Base-by-base conservation (phyloP, 2,113 vertebrate genomes). In the Platysteira castanea region DNA sequence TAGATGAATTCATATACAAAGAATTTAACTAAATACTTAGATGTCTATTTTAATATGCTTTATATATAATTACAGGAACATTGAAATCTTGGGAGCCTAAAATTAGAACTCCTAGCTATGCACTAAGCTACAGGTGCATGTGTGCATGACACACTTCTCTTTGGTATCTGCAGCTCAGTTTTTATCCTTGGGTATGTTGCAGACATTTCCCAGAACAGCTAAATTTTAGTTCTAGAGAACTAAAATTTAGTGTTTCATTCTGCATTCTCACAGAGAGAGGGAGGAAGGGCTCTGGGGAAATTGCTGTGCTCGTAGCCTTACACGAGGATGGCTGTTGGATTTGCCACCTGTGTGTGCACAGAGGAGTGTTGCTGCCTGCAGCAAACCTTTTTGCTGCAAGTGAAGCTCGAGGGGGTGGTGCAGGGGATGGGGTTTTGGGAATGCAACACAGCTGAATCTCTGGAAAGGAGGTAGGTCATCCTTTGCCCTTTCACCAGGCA, bases 81-180 rank as follows among this genome's bases (percentile, higher is more conserved):
- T 24, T 87, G 74, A 89, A 94, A 94, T 94, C 73, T 90, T 88
- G 67, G 53, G 73, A 87, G 49, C 49, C 93, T 96, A 94, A 93
- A 96, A 95, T 95, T 96, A 95, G 96, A 87, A 41, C 73, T 81
- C 88, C 42, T 92, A 94, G 95, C 92, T 95, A 92, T 50, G 61
- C 5, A 2, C 46, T n/a, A 27, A 71, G 83, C 92, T 95, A 90
- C 95, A 96, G 92, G 95, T 96, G 90, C 85, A 60, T 10, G 31
- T 92, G 88, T 89, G 69, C 64, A 14, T 79, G 92, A 92, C 92
- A 75, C 6, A 5, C 53, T 94, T 87, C 65, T 52, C 56, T 59
- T 44, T 83, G 37, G 19, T 90, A 13, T 81, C 49, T 64, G 77
- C 93, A 60, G 87, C 88, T 94, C 47, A 9, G 73, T 37, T 90